phyloP scores from a whole-genome alignment of 2,888 invertebrate genomes.

The Meteorus cinctellus region DNA sequence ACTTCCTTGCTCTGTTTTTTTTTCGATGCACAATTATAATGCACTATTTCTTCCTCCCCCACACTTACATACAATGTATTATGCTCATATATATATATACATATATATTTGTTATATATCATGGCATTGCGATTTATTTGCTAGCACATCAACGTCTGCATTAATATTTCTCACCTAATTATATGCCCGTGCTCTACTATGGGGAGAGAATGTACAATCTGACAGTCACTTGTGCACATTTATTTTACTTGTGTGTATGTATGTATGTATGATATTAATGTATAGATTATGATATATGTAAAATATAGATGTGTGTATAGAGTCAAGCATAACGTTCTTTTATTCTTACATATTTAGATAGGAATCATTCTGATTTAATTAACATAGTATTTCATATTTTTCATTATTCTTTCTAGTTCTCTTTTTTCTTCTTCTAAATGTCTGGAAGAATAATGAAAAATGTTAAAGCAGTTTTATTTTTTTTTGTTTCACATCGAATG shows the following conservation, averaged over 20 bases:
- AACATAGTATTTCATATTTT: too few species aligned
- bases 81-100: too few species aligned
- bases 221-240: slow-evolving; percentile 57
- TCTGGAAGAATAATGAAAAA: too few species aligned
- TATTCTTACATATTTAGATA: too few species aligned
- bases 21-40: slow-evolving; percentile 54
- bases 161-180: slow-evolving; percentile 64
- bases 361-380: too few species aligned
- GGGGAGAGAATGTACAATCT: slow-evolving; percentile 61
- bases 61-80: too few species aligned
- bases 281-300: slow-evolving; percentile 38
- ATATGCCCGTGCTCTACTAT: slow-evolving; percentile 50
- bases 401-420: too few species aligned
- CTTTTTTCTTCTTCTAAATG: too few species aligned
- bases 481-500: too few species aligned
- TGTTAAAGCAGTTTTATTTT: too few species aligned
- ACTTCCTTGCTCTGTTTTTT: slow-evolving; percentile 42
- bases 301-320: too few species aligned
- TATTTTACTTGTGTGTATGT: slow-evolving; percentile 47
- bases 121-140: slow-evolving; percentile 56
- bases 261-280: slow-evolving; percentile 66
- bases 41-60: slow-evolving; percentile 55
- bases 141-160: slow-evolving; percentile 53
- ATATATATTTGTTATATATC: neutral
- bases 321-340: too few species aligned